phyloP scores from a whole-genome alignment of 2,888 invertebrate genomes.

The Mactromeris polynyma region DNA sequence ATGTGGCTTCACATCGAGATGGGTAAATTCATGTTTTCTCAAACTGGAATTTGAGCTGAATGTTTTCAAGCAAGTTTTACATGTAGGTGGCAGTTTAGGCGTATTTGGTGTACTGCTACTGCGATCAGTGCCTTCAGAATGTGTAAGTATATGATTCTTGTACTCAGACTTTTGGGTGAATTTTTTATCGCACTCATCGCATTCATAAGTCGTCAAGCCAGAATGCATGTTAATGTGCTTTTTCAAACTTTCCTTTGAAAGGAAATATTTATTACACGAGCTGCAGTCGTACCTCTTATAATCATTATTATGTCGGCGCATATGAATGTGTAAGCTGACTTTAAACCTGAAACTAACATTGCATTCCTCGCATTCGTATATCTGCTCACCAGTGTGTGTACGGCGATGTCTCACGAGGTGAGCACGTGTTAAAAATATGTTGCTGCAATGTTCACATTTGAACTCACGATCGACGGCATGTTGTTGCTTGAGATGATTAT shows the following conservation, averaged over 20 bases:
- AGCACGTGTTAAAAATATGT: conserved; percentile 56
- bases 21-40: conserved; percentile 61
- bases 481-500: conserved; percentile 52
- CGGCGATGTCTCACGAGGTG: conserved; percentile 53
- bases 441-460: conserved; percentile 56
- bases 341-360: conserved; percentile 61
- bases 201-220: conserved; percentile 41
- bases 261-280: conserved; percentile 61
- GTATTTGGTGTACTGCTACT: not conserved
- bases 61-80: conserved; percentile 57
- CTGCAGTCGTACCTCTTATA: conserved; percentile 46
- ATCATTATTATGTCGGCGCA: conserved; percentile 64
- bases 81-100: conserved; percentile 41
- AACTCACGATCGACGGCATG: conserved; percentile 52
- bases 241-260: conserved; percentile 53
- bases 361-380: conserved; percentile 59
- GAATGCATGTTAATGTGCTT: conserved; percentile 52
- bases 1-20: conserved; percentile 62
- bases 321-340: conserved; percentile 65
- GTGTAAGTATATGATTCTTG: conserved; percentile 38
- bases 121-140: conserved; percentile 15
- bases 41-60: conserved; percentile 66
- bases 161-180: conserved; percentile 54
- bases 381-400: conserved; percentile 46
- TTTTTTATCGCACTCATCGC: conserved; percentile 54